Evolutionary conservation across 2,113 vertebrate genomes (phyloP), one percentile per base, ranked within the genome.

Genomic region (Ceyx melanurus): DNA sequence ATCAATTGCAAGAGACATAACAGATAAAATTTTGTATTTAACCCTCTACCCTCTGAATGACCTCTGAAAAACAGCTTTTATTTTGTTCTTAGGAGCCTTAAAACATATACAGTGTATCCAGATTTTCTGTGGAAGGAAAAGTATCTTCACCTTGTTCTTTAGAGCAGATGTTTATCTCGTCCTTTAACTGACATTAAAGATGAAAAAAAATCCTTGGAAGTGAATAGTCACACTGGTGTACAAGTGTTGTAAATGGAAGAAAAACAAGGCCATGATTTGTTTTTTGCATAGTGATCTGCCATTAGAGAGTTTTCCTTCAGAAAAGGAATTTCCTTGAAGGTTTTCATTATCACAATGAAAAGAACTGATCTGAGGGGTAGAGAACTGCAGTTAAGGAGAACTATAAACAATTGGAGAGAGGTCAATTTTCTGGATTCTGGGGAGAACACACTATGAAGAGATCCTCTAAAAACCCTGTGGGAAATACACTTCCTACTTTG

Each of bases 311-410:
- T 94, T 86, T 82, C 57, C 62, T 95, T 37, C 45, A 89, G 67
- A 89, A 87, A 92, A 88, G 7, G 31, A 45, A 90, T 72, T 73
- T 73, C 13, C 57, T 92, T 90, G 12, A 65, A 86, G 58, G 20
- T 86, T 94, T 95, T 92, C 60, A 71, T 94, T 92, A 90, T 23
- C 15, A 57, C 48, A 80, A 51, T 73, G 90, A 93, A 75, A n/a
- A 93, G 25, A 82, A 21, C 42, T 77, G 62, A 74, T 83, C 57
- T 91, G 40, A 7, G 57, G 28, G 61, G 65, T 15, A 94, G 18
- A 53, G 51, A 93, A 80, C 79, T 87, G 31, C 54, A 78, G 66
- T 90, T 93, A 93, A 64, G 66, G 73, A 93, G 16, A 94, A 70
- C 57, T 94, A 83, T 48, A 89, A 81, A 71, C 31, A 84, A 54